phyloP scores from a whole-genome alignment of 2,888 invertebrate species.

The Ormyrus pomaceus region DNA sequence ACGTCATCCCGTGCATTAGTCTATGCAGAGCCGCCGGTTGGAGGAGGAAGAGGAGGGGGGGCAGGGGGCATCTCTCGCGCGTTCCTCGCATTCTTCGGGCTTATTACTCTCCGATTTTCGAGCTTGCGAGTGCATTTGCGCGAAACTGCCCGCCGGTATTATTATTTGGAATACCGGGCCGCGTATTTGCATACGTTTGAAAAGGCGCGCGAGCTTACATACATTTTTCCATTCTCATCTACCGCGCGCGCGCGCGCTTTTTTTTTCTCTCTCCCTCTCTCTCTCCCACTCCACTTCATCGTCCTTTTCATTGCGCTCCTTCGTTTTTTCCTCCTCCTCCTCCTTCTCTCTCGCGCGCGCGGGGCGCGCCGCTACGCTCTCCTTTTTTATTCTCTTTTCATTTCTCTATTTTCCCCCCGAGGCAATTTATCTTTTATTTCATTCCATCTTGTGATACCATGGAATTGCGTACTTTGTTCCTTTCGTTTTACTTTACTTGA shows the following conservation, averaged over 20 bases:
- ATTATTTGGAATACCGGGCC: slow-evolving; percentile 41
- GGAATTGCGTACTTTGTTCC: slow-evolving; percentile 33
- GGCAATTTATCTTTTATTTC: slow-evolving; percentile 57
- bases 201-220: slow-evolving; percentile 30
- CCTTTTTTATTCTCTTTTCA: slow-evolving; percentile 7
- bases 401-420: slow-evolving; percentile 24
- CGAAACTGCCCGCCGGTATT: background rate
- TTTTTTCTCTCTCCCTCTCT: background rate
- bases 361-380: background rate
- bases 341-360: background rate
- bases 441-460: slow-evolving; percentile 42
- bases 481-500: slow-evolving; percentile 41
- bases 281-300: slow-evolving; percentile 27
- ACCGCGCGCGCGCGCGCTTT: background rate
- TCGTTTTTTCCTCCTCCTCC: background rate
- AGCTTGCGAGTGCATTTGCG: slow-evolving; percentile 10
- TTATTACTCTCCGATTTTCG: slow-evolving; percentile 6
- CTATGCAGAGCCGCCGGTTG: too few relatives aligned
- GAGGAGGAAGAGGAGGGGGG: background rate
- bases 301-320: slow-evolving; percentile 24
- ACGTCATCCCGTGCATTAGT: too few relatives aligned
- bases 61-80: background rate
- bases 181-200: slow-evolving; percentile 30
- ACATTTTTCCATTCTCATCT: slow-evolving; percentile 38
- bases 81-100: background rate